Base-by-base conservation (phyloP, 2,113 vertebrate genomes). In the Anser brachyrhynchus region DNA sequence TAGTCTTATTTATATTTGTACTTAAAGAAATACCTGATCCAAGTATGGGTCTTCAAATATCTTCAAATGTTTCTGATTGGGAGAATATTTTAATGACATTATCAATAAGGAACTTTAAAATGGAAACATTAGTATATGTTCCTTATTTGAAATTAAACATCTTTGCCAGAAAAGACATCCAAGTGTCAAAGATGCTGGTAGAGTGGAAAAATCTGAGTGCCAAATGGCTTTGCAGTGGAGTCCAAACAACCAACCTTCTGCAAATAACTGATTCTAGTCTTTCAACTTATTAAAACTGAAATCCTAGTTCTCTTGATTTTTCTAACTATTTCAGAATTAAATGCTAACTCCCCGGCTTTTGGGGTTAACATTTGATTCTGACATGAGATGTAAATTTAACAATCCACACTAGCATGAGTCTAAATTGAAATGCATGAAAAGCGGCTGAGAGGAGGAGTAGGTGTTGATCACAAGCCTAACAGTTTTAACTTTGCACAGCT, bases 401-500 rank as follows among this genome's bases (percentile, higher is more conserved):
- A 69, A 12, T 46, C 66, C 37, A 29, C 39, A 59, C 61, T 58
- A 88, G 61, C 69, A 75, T 13, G 28, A 78, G 77, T 78, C 84
- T 92, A 82, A 95, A 89, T 2, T 82, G 52, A 80, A 93, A 94
- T 61, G 57, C 73, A 55, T 54, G 71, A 91, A 83, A 90, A 71
- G 61, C 66, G 77, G 33, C 85, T 89, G 74, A 96, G 88, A 89
- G 57, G 58, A 54, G 79, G 92, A 39, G 77, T 39, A 89, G 92
- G 87, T 78, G 43, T 49, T 95, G 91, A 95, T 89, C 90, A 85
- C 41, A 75, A 88, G 33, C 57, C 61, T 57, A 54, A 51, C 69
- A 66, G 65, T 84, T 96, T 93, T 95, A 89, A 92, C 57, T 84
- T 44, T 88, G 69, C 75, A 73, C 54, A 84, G 79, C 31, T 82